Evolutionary conservation across 2,797 vertebrate genomes (phyloP), one percentile per base, ranked within the genome.

Genomic region (Falco berigora): DNA sequence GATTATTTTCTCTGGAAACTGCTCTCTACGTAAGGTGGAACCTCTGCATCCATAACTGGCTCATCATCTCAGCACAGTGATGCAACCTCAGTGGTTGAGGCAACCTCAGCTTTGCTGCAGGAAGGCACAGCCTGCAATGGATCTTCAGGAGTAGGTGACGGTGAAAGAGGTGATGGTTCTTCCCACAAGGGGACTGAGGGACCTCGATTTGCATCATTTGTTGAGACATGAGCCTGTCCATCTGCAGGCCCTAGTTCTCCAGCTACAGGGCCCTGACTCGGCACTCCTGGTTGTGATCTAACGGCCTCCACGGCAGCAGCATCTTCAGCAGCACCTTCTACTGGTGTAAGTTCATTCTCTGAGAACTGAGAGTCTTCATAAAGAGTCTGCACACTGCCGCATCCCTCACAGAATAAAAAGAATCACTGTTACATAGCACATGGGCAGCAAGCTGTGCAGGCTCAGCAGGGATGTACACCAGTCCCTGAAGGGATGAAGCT

Each of bases 361-460:
- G 78, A 40, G 69, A 74, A 71, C 68, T 82, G 74, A 52, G 61
- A 87, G 63, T 88, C 55, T 47, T 93, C 20, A 4, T 34, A 21
- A 52, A 96, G 23, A 40, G 59, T 40, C 79, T 97, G 96, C 82
- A 93, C 80, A 14, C 96, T 56, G 97, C 97, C 88, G 92, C 96
- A 58, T 97, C 96, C 95, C 96, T 98, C 96, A 97, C 81, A 72
- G 94, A 90, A 83, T 44, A 80, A 87, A 78, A 16, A 88, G 77
- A 68, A 42, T 74, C 32, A 72, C 75, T 34, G 72, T 97, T 98
- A 97, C 96, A 96, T 96, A 97, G 93, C 93, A 96, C 82, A 22
- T 94, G 94, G 62, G 94, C 77, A 28, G 97, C 97, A 78, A 97
- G 96, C 90, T 97, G 96, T 28, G 96, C 92, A 32, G 96, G 92